Conservation (phyloP, 2,113 vertebrate genomes). For the Cariama cristata region DNA sequence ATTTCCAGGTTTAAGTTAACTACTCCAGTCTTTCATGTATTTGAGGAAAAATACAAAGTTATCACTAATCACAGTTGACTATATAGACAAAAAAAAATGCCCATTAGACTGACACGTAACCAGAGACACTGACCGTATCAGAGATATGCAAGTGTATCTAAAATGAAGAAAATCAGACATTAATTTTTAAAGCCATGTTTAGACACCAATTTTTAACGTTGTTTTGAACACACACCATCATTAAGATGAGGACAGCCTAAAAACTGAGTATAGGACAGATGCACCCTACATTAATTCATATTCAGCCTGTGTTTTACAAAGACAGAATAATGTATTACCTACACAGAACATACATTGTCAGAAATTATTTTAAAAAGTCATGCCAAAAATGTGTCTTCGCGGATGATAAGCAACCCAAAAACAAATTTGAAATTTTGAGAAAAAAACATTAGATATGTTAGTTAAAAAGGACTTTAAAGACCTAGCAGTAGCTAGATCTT, state of each 20-base stretch:
- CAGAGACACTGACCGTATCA: background rate
- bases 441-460: background rate
- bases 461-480: background rate
- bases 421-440: background rate
- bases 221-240: background rate
- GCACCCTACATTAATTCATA: background rate
- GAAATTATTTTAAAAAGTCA: background rate
- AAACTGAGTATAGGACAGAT: background rate
- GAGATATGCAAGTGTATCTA: background rate
- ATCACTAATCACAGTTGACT: background rate
- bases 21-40: background rate
- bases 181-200: background rate
- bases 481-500: background rate
- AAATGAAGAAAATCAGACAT: background rate
- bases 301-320: background rate
- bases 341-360: background rate
- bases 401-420: background rate
- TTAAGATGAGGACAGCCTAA: background rate
- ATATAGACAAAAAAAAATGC: no score
- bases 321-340: background rate
- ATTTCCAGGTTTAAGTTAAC: background rate
- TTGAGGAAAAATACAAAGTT: background rate
- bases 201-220: background rate
- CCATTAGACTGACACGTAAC: background rate
- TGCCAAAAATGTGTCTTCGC: background rate